phyloP scores from a whole-genome alignment of 2,797 vertebrate genomes.

The Coccyzus lansbergi region DNA sequence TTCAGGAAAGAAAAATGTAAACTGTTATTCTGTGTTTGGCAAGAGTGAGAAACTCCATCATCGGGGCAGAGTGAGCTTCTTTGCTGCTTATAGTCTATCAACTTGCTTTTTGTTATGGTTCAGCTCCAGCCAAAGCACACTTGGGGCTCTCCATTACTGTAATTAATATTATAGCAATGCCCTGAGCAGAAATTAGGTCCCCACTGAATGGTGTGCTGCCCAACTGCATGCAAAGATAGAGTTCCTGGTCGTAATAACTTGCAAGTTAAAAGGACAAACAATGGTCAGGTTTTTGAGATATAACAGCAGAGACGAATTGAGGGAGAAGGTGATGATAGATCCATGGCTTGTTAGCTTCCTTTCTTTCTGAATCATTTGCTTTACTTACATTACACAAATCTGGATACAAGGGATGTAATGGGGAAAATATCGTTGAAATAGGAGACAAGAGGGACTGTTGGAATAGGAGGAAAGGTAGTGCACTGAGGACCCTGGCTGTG shows the following conservation, averaged over 20 bases:
- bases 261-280: constrained; percentile 24
- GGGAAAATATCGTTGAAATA: constrained; percentile 45
- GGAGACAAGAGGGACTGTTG: neutral
- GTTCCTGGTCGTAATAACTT: constrained; percentile 10
- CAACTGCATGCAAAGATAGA: neutral
- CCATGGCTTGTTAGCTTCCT: constrained; percentile 28
- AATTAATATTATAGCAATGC: constrained; percentile 15
- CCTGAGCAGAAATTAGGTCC: constrained; percentile 19
- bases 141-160: constrained; percentile 33
- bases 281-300: constrained; percentile 23
- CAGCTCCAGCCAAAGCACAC: constrained; percentile 29
- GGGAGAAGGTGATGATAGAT: constrained; percentile 40
- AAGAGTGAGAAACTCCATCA: neutral
- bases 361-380: constrained; percentile 52
- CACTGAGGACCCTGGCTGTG: neutral
- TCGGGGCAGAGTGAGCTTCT: neutral
- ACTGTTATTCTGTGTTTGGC: neutral
- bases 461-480: neutral
- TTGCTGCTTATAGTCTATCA: neutral
- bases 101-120: neutral
- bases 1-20: neutral
- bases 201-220: neutral
- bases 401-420: constrained; percentile 25
- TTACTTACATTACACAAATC: constrained; percentile 41
- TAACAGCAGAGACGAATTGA: neutral